These are phyloP conservation scores for Cyprinodon tularosa DNA, from an alignment of 2,113 vertebrate species.

Conservation along the genomic window DNA sequence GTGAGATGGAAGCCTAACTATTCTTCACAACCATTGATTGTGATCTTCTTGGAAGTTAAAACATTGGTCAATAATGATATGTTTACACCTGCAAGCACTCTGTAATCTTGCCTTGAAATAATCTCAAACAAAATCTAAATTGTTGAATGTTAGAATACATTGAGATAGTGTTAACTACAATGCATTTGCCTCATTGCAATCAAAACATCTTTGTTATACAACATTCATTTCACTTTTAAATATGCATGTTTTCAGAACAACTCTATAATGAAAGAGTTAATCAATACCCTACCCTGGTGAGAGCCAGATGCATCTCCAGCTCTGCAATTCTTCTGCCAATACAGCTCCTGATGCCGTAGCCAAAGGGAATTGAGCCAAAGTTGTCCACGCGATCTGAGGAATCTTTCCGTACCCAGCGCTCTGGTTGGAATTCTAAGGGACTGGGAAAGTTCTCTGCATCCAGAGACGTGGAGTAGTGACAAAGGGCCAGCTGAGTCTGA, in stretches of 20 bases:
- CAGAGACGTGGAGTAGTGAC: constrained; percentile 90
- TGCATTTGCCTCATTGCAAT: not conserved
- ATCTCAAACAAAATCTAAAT: not conserved
- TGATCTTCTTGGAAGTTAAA: too few species aligned
- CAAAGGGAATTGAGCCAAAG: constrained; percentile 94
- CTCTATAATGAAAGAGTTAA: not conserved
- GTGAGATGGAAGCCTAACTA: not conserved
- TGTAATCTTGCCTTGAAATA: not conserved
- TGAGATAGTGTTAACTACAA: not conserved
- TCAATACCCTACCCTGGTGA: constrained; percentile 81
- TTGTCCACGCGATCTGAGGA: constrained; percentile 86
- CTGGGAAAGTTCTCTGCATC: constrained; percentile 84
- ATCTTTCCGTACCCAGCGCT: constrained; percentile 89
- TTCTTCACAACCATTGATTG: not conserved
- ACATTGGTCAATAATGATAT: too few species aligned
- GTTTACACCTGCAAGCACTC: too few species aligned
- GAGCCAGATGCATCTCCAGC: constrained; percentile 88
- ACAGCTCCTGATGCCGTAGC: constrained; percentile 91
- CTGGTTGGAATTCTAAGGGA: constrained; percentile 83
- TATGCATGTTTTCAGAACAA: not conserved
- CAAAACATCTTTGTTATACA: not conserved
- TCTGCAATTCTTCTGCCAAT: constrained; percentile 90
- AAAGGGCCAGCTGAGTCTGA: constrained; percentile 92
- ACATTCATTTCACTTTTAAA: not conserved
- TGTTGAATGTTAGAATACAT: not conserved